These are phyloP conservation scores for Cephus spinipes DNA, from an alignment of 2,888 invertebrate species.

Conservation along the genomic window DNA sequence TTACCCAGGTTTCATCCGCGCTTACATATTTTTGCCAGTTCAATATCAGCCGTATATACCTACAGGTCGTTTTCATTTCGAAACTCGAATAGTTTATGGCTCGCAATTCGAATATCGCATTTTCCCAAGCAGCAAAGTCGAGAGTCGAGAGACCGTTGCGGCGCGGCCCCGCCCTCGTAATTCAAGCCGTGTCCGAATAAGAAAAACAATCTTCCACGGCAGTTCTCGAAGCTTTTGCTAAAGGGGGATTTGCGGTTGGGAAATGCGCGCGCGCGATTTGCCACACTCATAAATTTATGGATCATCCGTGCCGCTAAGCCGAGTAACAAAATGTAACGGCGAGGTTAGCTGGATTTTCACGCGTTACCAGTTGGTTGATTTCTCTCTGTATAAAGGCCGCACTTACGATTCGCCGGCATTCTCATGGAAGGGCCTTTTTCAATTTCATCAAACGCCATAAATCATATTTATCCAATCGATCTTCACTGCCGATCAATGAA, in stretches of 20 bases:
- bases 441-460: slow-evolving; percentile 4
- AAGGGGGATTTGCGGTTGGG: slow-evolving; percentile 19
- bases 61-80: too few species aligned
- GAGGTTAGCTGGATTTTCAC: neutral
- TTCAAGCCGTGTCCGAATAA: neutral
- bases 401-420: slow-evolving; percentile 20
- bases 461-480: neutral
- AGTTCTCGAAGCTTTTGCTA: neutral
- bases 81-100: too few species aligned
- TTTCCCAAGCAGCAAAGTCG: too few species aligned
- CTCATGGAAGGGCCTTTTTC: slow-evolving; percentile 3
- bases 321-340: slow-evolving; percentile 36
- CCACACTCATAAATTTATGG: slow-evolving; percentile 48
- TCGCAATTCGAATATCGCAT: too few species aligned
- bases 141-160: too few species aligned
- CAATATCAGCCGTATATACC: too few species aligned
- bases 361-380: slow-evolving; percentile 35
- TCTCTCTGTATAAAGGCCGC: slow-evolving; percentile 22
- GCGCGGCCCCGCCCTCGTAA: too few species aligned
- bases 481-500: neutral
- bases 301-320: slow-evolving; percentile 21
- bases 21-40: too few species aligned
- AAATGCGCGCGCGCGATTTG: slow-evolving; percentile 23
- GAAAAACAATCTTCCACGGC: slow-evolving; percentile 1
- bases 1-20: too few species aligned